A percentile compares a stretch with the other conserved stretches of the same genome.
phyloP scores from a whole-genome alignment of 2,888 invertebrate species.

The Tolmerus cingulatus region DNA sequence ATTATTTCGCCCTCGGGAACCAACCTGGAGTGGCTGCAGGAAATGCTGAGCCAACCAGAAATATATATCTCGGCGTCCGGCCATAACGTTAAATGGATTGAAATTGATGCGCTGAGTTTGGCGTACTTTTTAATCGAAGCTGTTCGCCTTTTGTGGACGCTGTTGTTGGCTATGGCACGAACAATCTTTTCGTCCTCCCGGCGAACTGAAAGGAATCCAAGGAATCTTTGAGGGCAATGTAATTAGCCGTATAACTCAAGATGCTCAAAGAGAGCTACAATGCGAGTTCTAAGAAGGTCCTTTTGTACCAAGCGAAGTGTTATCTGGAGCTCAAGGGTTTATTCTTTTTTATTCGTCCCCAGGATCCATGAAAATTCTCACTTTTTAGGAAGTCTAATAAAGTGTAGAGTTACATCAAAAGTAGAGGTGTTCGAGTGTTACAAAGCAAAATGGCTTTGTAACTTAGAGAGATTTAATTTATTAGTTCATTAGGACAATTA shows the following conservation, averaged over 20 bases:
- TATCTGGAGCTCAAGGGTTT: neutral
- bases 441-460: neutral
- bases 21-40: neutral
- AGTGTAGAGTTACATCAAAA: neutral
- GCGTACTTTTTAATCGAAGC: neutral
- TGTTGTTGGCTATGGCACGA: neutral
- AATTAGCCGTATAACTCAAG: neutral
- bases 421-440: neutral
- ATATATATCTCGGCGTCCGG: neutral
- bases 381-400: neutral
- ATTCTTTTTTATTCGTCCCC: neutral
- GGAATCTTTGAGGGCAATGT: neutral
- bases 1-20: neutral
- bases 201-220: neutral
- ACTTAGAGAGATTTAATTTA: neutral
- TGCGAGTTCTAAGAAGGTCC: neutral
- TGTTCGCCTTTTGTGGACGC: neutral
- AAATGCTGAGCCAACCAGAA: neutral
- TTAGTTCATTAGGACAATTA: neutral
- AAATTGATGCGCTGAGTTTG: conserved; percentile 27
- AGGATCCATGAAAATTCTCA: neutral
- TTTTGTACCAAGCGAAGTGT: neutral
- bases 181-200: neutral
- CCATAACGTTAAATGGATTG: conserved; percentile 28
- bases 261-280: neutral